phyloP scores from a whole-genome alignment of 2,888 invertebrate genomes.

The Cataglyphis rosenhaueri region DNA sequence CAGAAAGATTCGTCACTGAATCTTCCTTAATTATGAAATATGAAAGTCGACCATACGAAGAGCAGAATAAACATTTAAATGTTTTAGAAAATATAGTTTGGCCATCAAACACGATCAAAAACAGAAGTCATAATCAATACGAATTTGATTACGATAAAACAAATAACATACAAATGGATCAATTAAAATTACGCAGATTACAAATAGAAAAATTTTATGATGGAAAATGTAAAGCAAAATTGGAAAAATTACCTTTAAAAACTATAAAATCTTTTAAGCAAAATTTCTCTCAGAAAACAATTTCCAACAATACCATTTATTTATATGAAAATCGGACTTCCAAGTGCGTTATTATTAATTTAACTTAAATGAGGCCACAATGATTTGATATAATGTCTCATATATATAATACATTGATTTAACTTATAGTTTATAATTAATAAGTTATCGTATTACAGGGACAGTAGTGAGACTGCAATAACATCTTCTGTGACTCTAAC shows the following conservation, averaged over 20 bases:
- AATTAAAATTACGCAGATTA: conserved; percentile 4
- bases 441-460: conserved; percentile 67
- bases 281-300: conserved; percentile 19
- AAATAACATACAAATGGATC: conserved; percentile 4
- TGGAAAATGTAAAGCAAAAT: background rate
- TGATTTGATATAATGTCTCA: background rate
- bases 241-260: conserved; percentile 4
- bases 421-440: conserved; percentile 10
- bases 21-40: conserved; percentile 11
- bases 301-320: conserved; percentile 62
- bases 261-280: background rate
- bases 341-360: conserved; percentile 72
- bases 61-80: background rate
- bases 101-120: background rate
- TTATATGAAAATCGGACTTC: conserved; percentile 68
- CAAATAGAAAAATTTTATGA: background rate
- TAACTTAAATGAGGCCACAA: background rate
- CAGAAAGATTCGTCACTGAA: background rate
- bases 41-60: background rate
- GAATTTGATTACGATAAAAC: conserved; percentile 10
- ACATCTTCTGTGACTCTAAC: conserved; percentile 69
- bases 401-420: background rate
- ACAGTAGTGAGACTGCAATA: conserved; percentile 69
- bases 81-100: conserved; percentile 8
- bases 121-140: background rate